Evolutionary conservation across 2,797 vertebrate genomes (phyloP), one percentile per base, ranked within the genome.

Genomic region (Mareca penelope): DNA sequence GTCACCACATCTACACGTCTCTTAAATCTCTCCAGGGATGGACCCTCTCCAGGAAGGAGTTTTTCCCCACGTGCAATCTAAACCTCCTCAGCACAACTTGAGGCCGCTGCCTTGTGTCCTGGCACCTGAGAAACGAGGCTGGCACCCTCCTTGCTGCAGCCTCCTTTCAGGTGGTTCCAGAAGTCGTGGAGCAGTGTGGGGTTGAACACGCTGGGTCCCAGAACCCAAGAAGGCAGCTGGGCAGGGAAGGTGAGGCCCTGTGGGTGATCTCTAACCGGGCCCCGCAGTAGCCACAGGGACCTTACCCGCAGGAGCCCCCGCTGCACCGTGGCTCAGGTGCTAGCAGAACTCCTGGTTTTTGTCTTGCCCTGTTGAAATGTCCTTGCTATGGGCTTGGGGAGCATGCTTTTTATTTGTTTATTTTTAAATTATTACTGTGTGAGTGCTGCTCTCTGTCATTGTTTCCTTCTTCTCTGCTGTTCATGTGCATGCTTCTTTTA

Each of bases 251-350:
- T 42, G 56, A 81, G 16, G 7, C 8, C 6, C 31, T 88, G 7
- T 7, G 46, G 31, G 11, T 50, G 39, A 60, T 40, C 4, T 1
- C 12, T 46, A 40, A 9, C 4, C 44, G 18, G 28, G 55, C 23
- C 7, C 28, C 4, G 18, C 23, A 40, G 35, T 24, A 61, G 53
- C 60, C 28, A 7, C 0, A 1, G 35, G 46, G 16, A 52, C 52
- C 18, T 46, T 35, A 19, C 15, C 52, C 15, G 8, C 6, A 59
- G 53, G 7, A 85, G 57, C 12, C 6, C 3, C 19, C 7, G 4
- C 1, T 46, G 60, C n/a, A 59, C 6, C 0, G 1, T 56, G 44
- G 15, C 11, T 33, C n/a, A 37, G 37, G 17, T 57, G 28, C 57
- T 85, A 33, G 10, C 12, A 35, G 22, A 64, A 29, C 21, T 71